These are phyloP conservation scores for Opisthograptis luteolata DNA, from an alignment of 2,888 invertebrate species.

Conservation along the genomic window DNA sequence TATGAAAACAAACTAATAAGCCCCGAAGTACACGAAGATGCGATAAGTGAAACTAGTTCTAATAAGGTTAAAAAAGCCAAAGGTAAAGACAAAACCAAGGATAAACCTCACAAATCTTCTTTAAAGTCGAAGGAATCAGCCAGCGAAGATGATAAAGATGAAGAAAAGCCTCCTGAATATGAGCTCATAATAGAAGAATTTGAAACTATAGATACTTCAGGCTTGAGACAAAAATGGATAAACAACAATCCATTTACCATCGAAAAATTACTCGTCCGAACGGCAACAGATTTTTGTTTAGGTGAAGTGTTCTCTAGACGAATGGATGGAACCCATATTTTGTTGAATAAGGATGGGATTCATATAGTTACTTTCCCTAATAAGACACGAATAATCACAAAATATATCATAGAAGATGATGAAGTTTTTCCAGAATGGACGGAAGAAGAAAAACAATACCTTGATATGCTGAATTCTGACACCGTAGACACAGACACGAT, in stretches of 20 bases:
- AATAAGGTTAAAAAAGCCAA: constrained; percentile 61
- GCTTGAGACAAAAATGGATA: constrained; percentile 62
- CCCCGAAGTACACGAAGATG: constrained; percentile 39
- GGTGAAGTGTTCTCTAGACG: constrained; percentile 73
- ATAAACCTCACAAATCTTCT: constrained; percentile 51
- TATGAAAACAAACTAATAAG: constrained; percentile 50
- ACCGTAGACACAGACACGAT: constrained; percentile 42
- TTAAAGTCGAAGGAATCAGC: constrained; percentile 45
- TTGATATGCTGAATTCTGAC: constrained; percentile 32
- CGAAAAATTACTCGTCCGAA: constrained; percentile 66
- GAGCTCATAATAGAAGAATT: constrained; percentile 67
- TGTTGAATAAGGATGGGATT: constrained; percentile 71
- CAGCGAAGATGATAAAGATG: constrained; percentile 39
- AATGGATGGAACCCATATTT: constrained; percentile 69
- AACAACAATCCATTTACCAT: constrained; percentile 48
- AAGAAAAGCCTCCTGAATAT: constrained; percentile 46
- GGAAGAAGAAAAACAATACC: constrained; percentile 61
- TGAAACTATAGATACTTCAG: constrained; percentile 63
- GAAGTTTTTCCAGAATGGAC: constrained; percentile 75
- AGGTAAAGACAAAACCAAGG: constrained; percentile 50
- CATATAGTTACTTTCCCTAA: constrained; percentile 69
- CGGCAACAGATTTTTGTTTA: constrained; percentile 71
- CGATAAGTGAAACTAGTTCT: constrained; percentile 45
- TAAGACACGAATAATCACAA: constrained; percentile 68
- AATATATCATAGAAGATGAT: constrained; percentile 59